phyloP scores from a whole-genome alignment of 1,140 invertebrate species.

The Bathynomus jamesi region DNA sequence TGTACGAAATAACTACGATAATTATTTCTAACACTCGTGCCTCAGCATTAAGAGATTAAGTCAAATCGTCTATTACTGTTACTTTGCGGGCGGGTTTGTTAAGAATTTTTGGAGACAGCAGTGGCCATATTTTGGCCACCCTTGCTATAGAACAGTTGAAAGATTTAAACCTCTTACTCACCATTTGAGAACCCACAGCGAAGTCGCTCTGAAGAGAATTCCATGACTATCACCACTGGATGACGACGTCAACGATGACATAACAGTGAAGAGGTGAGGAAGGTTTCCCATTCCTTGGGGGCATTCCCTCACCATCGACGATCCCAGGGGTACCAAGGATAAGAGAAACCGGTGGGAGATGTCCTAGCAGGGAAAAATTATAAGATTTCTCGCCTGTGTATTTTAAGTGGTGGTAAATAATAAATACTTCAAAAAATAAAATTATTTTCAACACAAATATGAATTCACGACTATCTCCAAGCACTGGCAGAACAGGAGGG shows the following conservation, averaged over 20 bases:
- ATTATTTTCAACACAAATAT: too few relatives aligned
- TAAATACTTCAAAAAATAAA: constrained; percentile 64
- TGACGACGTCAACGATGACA: constrained; percentile 72
- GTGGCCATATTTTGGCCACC: too few relatives aligned
- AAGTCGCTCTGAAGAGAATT: constrained; percentile 66
- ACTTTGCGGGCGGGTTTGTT: too few relatives aligned
- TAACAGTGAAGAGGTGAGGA: constrained; percentile 59
- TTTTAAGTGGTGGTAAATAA: neutral
- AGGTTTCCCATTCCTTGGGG: constrained; percentile 21
- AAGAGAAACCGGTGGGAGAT: constrained; percentile 19
- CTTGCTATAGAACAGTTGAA: too few relatives aligned
- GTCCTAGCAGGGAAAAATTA: neutral
- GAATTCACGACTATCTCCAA: too few relatives aligned
- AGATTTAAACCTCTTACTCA: too few relatives aligned
- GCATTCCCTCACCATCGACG: constrained; percentile 18
- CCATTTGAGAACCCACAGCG: constrained; percentile 61
- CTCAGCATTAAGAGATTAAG: too few relatives aligned
- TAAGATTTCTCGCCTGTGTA: neutral
- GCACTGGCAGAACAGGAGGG: too few relatives aligned
- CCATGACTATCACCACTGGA: constrained; percentile 66
- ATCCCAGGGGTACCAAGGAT: constrained; percentile 27
- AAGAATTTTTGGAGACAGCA: too few relatives aligned
- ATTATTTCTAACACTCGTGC: too few relatives aligned
- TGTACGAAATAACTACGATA: too few relatives aligned
- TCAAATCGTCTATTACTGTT: too few relatives aligned